phyloP scores from a whole-genome alignment of 2,113 vertebrate species.

The Gallinago undulata region DNA sequence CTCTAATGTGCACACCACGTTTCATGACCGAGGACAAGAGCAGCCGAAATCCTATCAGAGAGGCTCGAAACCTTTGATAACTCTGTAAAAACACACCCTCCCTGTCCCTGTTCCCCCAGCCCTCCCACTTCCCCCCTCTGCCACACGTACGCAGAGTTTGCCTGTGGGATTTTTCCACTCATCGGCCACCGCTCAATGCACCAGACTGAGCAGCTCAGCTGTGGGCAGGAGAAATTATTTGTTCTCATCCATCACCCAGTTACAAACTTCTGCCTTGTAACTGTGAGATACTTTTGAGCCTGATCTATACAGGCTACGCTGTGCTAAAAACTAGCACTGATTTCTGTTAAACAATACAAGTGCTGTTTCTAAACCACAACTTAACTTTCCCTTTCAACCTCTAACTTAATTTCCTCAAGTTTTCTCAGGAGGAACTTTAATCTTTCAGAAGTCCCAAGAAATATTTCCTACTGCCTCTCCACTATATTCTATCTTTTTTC shows the following conservation, averaged over 20 bases:
- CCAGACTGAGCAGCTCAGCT: neutral
- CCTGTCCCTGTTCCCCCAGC: neutral
- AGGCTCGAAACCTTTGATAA: neutral
- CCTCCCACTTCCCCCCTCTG: neutral
- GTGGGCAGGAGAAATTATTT: neutral
- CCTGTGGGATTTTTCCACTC: constrained; percentile 40
- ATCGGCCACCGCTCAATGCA: neutral
- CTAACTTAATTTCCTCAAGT: neutral
- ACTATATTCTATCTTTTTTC: neutral
- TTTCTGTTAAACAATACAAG: neutral
- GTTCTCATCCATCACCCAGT: neutral
- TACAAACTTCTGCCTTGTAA: neutral
- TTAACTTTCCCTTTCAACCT: constrained; percentile 48
- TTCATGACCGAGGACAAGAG: neutral
- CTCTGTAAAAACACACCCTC: neutral
- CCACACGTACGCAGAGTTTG: neutral
- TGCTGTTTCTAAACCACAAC: neutral
- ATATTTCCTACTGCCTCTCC: neutral
- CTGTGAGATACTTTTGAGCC: neutral
- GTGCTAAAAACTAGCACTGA: neutral
- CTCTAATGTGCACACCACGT: neutral
- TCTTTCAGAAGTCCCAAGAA: constrained; percentile 32
- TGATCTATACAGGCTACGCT: neutral
- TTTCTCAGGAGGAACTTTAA: constrained; percentile 28
- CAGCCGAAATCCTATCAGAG: neutral